Evolutionary conservation across 2,797 vertebrate genomes (phyloP), one percentile per base, ranked within the genome.

Genomic region (Ctenopoma kingsleyae): DNA sequence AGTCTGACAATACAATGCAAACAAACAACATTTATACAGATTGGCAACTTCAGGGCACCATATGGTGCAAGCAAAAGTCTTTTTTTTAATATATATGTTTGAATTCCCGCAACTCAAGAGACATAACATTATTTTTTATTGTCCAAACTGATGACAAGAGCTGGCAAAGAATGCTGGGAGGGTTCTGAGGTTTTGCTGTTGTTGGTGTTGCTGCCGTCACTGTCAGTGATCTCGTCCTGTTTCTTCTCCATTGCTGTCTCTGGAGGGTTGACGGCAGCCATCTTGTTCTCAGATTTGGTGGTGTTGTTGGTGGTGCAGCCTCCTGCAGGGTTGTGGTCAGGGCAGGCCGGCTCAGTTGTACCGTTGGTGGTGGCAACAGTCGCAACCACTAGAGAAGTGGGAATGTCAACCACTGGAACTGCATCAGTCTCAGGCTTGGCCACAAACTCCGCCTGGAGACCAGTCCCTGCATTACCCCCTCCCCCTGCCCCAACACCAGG

Each of bases 1-100:
- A 96, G 97, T 97, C 96, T 96, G 95, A 96, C 96, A 94, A 96
- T 96, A 97, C 96, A 86, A 92, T 91, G 90, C 95, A 96, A 96
- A 95, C 96, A 95, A 96, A 91, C 86, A 89, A 93, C 86, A 93
- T 93, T 93, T 88, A 93, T 92, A 97, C 96, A 95, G 94, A 98
- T 98, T 98, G 98, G 97, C 98, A 98, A 98, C 96, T 96, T 96
- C 83, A 93, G 94, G 94, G 96, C 97, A 96, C 96, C 96, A 5
- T 82, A 38, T 65, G 96, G 96, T 95, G 96, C 96, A 95, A 96
- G 95, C 96, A 84, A 82, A 93, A 74, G 90, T 93, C 87, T 32
- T 82, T 89, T 82, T 89, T 87, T 86, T 71, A 53, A 85, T 87
- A 91, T 90, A 85, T 90, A 92, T 85, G 90, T 93, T 84, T 82